Percentiles rank a stretch among this genome's conserved stretches.
Conservation (phyloP, 1,140 invertebrate species). For the Cotesia chilonis region DNA sequence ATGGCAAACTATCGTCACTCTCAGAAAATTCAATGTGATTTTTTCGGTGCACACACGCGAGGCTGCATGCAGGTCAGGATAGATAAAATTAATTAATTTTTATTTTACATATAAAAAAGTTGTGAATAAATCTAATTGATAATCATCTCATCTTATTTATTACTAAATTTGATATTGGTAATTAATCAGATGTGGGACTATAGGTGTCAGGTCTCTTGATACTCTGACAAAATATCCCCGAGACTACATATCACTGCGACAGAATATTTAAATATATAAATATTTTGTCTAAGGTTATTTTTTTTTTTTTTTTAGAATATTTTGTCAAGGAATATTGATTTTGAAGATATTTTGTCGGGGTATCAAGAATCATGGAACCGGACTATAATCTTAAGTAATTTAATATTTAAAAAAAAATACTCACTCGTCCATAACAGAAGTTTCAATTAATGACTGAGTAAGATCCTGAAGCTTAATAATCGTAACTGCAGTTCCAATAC, state of each 20-base stretch:
- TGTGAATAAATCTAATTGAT: not conserved
- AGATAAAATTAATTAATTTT: constrained; percentile 48
- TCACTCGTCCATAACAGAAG: constrained; percentile 70
- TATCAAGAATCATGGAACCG: too few species aligned
- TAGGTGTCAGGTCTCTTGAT: too few species aligned
- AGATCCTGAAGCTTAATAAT: constrained; percentile 70
- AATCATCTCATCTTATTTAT: not conserved
- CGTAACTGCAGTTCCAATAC: constrained; percentile 90
- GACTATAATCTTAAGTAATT: not conserved
- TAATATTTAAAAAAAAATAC: constrained; percentile 50
- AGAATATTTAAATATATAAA: too few species aligned
- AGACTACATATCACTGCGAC: too few species aligned
- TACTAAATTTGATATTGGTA: not conserved
- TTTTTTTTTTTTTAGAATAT: too few species aligned
- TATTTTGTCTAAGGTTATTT: too few species aligned
- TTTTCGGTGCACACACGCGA: constrained; percentile 53
- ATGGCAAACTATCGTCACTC: constrained; percentile 50
- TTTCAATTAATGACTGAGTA: constrained; percentile 57
- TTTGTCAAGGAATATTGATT: too few species aligned
- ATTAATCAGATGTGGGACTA: not conserved
- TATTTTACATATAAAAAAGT: constrained; percentile 1
- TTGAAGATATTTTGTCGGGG: too few species aligned
- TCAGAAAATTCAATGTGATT: constrained; percentile 48
- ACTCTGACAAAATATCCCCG: too few species aligned
- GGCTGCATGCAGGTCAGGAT: constrained; percentile 52